A percentile compares a stretch with the other conserved stretches of the same genome.
These are phyloP conservation scores for Salvelinus alpinus DNA, from an alignment of 2,113 vertebrate genomes.

Conservation along the genomic window DNA sequence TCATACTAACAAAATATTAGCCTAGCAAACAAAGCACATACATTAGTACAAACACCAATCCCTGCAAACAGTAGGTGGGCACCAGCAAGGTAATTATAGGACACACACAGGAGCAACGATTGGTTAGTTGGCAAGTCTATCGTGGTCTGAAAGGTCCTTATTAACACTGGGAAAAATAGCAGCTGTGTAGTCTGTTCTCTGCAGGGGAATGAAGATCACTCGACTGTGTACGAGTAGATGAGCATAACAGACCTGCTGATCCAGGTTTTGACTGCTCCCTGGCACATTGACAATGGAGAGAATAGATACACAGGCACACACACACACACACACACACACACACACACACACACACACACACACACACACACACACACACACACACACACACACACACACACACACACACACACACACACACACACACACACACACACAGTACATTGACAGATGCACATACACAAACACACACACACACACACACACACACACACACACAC, in stretches of 20 bases:
- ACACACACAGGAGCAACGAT: background rate
- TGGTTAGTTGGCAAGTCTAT: no score
- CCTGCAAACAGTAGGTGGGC: background rate
- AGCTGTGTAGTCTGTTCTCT: slow-evolving; percentile 58
- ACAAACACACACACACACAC: background rate
- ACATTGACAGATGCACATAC: background rate
- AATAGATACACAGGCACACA: background rate
- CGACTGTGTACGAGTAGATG: slow-evolving; percentile 60
- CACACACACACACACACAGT: slow-evolving; percentile 5
- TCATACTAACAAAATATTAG: slow-evolving; percentile 41
- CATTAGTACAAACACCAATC: background rate
- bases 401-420: background rate
- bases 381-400: background rate
- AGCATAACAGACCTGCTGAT: slow-evolving; percentile 62
- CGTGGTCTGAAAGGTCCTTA: no score
- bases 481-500: background rate
- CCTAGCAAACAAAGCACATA: slow-evolving; percentile 11
- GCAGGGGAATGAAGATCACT: slow-evolving; percentile 53
- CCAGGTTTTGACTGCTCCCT: slow-evolving; percentile 66
- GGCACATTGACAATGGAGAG: slow-evolving; percentile 51
- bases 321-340: slow-evolving; percentile 23
- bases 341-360: background rate
- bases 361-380: background rate
- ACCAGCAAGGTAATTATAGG: background rate
- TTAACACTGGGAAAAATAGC: slow-evolving; percentile 53